Evolutionary conservation across 2,113 vertebrate species (phyloP).

Genomic region (Mohoua ochrocephala): DNA sequence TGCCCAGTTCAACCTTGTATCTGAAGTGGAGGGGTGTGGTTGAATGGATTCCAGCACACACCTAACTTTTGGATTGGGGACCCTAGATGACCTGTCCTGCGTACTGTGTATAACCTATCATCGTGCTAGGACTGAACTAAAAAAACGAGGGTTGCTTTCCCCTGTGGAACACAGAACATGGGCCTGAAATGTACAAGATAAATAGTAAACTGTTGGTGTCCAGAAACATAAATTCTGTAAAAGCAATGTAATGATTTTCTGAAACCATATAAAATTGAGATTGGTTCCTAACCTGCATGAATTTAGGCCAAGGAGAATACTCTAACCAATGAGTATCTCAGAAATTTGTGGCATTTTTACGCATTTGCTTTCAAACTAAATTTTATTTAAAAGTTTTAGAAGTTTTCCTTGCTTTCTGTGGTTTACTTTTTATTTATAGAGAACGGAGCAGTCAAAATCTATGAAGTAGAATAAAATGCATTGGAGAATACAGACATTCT

Average conservation of each 20-base stretch:
- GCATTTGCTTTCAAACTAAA: neutral
- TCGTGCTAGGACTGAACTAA: neutral
- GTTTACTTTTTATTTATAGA: neutral
- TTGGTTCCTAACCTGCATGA: neutral
- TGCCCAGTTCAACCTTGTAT: neutral
- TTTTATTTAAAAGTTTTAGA: neutral
- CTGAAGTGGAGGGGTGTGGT: neutral
- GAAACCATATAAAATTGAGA: neutral
- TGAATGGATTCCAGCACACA: rapidly evolving
- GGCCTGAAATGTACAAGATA: rapidly evolving
- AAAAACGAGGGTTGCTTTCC: neutral
- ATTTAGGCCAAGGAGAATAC: neutral
- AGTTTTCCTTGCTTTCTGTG: neutral
- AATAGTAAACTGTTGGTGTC: neutral
- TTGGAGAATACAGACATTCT: neutral
- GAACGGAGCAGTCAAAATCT: neutral
- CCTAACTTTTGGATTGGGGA: neutral
- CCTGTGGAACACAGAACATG: neutral
- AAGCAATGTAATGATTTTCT: neutral
- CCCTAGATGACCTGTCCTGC: no score
- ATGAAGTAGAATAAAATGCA: neutral
- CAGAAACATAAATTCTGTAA: neutral
- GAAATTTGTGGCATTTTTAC: neutral
- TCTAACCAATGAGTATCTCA: rapidly evolving
- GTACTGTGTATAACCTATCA: no score